Percentiles rank a stretch among this genome's conserved stretches.
phyloP scores from a whole-genome alignment of 1,140 invertebrate genomes.

The Zophobas atratus region DNA sequence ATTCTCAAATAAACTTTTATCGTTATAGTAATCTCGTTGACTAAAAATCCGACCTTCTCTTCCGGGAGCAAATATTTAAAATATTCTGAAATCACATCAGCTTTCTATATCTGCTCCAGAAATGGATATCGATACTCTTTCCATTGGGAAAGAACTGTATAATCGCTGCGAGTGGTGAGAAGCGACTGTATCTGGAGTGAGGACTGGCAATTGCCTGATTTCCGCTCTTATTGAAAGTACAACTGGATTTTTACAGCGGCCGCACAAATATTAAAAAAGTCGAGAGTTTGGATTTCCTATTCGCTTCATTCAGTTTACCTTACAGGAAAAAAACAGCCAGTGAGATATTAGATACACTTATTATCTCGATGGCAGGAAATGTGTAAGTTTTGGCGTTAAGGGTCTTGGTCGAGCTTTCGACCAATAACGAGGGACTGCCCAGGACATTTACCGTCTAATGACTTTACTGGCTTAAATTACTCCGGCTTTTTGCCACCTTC shows the following conservation, averaged over 20 bases:
- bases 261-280: slow-evolving; percentile 51
- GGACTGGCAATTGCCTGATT: slow-evolving; percentile 62
- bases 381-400: slow-evolving; percentile 23
- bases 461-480: slow-evolving; percentile 55
- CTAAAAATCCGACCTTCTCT: slow-evolving; percentile 11
- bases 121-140: slow-evolving; percentile 34
- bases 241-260: slow-evolving; percentile 56
- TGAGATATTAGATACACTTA: slow-evolving; percentile 6
- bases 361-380: slow-evolving; percentile 3
- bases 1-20: slow-evolving; percentile 39
- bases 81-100: slow-evolving; percentile 43
- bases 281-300: slow-evolving; percentile 34
- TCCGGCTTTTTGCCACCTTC: slow-evolving; percentile 47
- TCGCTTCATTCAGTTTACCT: slow-evolving; percentile 36
- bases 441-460: slow-evolving; percentile 53
- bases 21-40: neutral
- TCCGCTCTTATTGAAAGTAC: slow-evolving; percentile 60
- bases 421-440: slow-evolving; percentile 53
- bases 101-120: slow-evolving; percentile 31
- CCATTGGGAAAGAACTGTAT: slow-evolving; percentile 54
- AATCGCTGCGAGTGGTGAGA: slow-evolving; percentile 46
- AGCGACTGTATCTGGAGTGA: slow-evolving; percentile 57
- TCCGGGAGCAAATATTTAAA: slow-evolving; percentile 36
- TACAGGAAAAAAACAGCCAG: slow-evolving; percentile 7
- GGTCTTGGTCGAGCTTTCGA: slow-evolving; percentile 43